A percentile compares a stretch with the other conserved stretches of the same genome.
phyloP scores from a whole-genome alignment of 2,797 vertebrate genomes.

The Scleropages formosus region DNA sequence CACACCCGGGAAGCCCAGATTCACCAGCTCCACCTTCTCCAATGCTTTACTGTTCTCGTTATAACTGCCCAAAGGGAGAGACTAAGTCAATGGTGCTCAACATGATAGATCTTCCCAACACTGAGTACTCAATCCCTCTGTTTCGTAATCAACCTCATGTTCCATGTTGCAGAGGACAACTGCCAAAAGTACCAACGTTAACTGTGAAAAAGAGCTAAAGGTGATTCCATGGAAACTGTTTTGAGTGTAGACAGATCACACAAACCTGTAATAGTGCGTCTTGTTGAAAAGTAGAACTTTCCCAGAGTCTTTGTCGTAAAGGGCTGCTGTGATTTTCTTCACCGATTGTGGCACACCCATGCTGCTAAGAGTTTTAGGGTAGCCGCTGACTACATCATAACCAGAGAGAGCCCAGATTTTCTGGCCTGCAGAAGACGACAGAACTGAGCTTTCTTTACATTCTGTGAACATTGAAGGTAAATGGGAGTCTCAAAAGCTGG shows the following conservation, averaged over 20 bases:
- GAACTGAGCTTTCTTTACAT: background rate
- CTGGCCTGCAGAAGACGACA: constrained; percentile 38
- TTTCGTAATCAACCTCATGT: too few species aligned
- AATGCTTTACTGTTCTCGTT: constrained; percentile 62
- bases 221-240: too few species aligned
- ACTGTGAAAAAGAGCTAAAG: too few species aligned
- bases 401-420: constrained; percentile 70
- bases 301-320: constrained; percentile 59
- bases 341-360: constrained; percentile 66
- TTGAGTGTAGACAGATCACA: background rate
- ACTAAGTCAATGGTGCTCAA: too few species aligned
- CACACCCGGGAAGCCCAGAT: constrained; percentile 62
- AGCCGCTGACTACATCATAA: constrained; percentile 59
- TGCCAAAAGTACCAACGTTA: too few species aligned
- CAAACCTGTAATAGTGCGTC: constrained; percentile 71
- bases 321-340: constrained; percentile 68
- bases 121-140: background rate
- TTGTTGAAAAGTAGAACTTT: constrained; percentile 72
- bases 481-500: constrained; percentile 38
- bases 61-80: constrained; percentile 58
- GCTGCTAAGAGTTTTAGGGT: constrained; percentile 64
- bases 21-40: constrained; percentile 60
- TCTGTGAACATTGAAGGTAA: background rate
- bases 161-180: background rate
- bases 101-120: background rate